These are phyloP conservation scores for Polydrusus cervinus DNA, from an alignment of 2,888 invertebrate genomes.

Conservation along the genomic window DNA sequence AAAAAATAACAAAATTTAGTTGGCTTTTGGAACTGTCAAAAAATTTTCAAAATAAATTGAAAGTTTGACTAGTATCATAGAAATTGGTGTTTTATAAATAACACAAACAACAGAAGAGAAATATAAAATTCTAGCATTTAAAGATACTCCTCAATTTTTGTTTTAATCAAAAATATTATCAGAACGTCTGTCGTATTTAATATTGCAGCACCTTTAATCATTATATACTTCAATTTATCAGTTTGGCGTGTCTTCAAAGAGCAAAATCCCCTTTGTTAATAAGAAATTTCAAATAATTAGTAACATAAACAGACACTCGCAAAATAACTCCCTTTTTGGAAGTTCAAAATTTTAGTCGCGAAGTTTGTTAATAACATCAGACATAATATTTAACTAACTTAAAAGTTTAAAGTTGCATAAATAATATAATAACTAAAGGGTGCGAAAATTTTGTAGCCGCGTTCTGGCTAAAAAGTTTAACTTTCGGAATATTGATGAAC, in stretches of 20 bases:
- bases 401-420: not conserved
- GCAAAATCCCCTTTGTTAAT: not conserved
- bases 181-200: too few species aligned
- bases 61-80: too few species aligned
- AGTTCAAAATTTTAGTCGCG: not conserved
- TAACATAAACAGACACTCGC: slow-evolving; percentile 8
- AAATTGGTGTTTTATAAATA: too few species aligned
- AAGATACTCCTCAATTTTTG: too few species aligned
- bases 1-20: too few species aligned
- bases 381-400: slow-evolving; percentile 1
- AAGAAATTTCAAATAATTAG: slow-evolving; percentile 1
- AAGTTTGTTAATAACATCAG: slow-evolving; percentile 6
- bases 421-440: not conserved
- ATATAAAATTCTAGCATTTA: too few species aligned
- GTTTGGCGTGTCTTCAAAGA: not conserved
- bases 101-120: too few species aligned
- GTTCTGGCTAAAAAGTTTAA: too few species aligned
- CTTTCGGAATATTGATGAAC: too few species aligned
- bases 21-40: too few species aligned
- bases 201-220: not conserved
- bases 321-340: not conserved
- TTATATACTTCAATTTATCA: not conserved
- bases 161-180: too few species aligned
- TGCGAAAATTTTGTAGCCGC: not conserved
- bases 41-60: too few species aligned